Conservation (phyloP, 2,113 vertebrate species). For the Sisor rabdophorus region DNA sequence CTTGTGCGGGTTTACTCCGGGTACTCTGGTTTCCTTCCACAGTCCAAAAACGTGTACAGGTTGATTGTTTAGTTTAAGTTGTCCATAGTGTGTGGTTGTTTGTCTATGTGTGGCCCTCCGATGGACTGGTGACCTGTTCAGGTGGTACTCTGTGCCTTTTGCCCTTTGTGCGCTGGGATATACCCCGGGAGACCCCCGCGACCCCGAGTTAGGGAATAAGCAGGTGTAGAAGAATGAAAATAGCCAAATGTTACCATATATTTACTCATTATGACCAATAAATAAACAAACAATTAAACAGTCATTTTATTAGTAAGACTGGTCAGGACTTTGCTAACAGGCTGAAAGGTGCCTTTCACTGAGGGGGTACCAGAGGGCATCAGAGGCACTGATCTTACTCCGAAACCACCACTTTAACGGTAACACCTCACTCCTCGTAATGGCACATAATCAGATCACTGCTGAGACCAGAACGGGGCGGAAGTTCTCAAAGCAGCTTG, state of each 20-base stretch:
- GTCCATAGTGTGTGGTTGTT: no score
- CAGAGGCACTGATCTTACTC: conserved; percentile 49
- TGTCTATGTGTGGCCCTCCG: no score
- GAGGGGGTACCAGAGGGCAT: background rate
- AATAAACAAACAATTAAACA: background rate
- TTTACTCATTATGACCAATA: background rate
- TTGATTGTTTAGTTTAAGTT: no score
- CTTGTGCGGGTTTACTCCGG: no score
- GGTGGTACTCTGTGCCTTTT: no score
- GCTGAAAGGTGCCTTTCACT: conserved; percentile 26
- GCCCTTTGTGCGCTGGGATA: no score
- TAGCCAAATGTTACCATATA: background rate
- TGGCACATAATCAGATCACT: conserved; percentile 51
- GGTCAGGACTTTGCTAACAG: background rate
- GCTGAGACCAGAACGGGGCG: conserved; percentile 66
- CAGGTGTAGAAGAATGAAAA: no score
- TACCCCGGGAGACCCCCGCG: no score
- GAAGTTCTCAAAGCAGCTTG: conserved; percentile 69
- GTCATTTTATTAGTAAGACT: background rate
- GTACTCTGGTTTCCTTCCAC: no score
- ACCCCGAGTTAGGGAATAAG: no score
- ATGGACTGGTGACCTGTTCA: no score
- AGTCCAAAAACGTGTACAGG: no score
- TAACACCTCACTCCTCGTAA: conserved; percentile 59
- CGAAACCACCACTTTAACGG: conserved; percentile 65